phyloP scores from a whole-genome alignment of 2,888 invertebrate genomes.

The Artemia sp. region DNA sequence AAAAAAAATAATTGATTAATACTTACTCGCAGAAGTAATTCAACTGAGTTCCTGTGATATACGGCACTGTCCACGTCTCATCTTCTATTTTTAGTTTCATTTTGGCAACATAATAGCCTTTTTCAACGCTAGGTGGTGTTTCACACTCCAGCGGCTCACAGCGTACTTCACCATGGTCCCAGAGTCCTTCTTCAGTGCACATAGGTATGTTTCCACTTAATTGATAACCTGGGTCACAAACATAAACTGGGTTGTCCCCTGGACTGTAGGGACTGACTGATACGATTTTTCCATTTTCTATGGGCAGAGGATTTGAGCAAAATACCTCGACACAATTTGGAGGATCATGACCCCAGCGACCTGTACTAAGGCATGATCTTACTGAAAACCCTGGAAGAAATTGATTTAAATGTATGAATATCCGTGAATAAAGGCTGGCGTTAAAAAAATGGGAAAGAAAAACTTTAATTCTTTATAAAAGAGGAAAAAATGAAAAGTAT shows the following conservation, averaged over 20 bases:
- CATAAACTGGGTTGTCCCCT: conserved; percentile 17
- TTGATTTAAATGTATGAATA: too few relatives aligned
- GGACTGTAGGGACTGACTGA: neutral
- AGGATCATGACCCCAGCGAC: conserved; percentile 23
- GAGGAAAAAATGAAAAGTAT: too few relatives aligned
- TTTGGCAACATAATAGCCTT: conserved; percentile 21
- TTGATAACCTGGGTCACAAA: conserved; percentile 6
- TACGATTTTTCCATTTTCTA: conserved; percentile 13
- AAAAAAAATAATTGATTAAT: neutral
- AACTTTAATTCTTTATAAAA: too few relatives aligned
- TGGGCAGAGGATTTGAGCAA: conserved; percentile 3
- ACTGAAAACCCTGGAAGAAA: conserved; percentile 19
- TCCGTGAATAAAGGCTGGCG: too few relatives aligned
- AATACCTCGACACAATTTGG: conserved; percentile 22
- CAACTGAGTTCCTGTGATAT: neutral
- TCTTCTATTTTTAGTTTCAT: neutral
- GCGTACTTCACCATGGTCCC: conserved; percentile 16
- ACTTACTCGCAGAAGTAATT: conserved; percentile 8
- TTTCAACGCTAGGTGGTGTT: conserved; percentile 16
- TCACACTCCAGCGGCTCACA: neutral
- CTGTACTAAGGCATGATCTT: conserved; percentile 22
- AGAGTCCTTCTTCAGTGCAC: neutral
- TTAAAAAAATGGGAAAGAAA: too few relatives aligned
- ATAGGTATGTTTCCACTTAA: neutral
- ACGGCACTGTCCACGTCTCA: neutral